These are phyloP conservation scores for Diarsia dahlii DNA, from an alignment of 2,888 invertebrate genomes.

Conservation along the genomic window DNA sequence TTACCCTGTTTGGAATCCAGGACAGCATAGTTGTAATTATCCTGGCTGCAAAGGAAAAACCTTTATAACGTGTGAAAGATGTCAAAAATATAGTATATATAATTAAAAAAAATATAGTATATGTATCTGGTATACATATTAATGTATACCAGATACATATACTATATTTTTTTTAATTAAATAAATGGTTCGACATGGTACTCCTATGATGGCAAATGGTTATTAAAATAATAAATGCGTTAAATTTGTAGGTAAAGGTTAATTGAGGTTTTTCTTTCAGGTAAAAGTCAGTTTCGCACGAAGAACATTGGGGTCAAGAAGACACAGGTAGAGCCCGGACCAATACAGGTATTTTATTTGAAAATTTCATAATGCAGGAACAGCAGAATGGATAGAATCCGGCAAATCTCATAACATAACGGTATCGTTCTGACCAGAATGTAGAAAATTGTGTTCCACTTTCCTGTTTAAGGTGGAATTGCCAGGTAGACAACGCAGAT, in stretches of 20 bases:
- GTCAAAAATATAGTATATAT: no score
- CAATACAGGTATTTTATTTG: slow-evolving; percentile 17
- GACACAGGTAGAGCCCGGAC: not conserved
- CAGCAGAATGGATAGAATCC: not conserved
- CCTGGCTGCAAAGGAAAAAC: slow-evolving; percentile 18
- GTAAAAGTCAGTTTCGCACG: not conserved
- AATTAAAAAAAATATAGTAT: not conserved
- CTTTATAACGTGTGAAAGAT: slow-evolving; percentile 27
- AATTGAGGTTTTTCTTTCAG: slow-evolving; percentile 58
- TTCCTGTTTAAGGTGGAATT: no score
- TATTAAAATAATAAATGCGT: slow-evolving; percentile 56
- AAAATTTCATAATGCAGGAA: not conserved
- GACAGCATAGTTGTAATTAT: slow-evolving; percentile 5
- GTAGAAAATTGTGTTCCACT: not conserved
- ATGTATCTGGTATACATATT: no score
- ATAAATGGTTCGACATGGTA: not conserved
- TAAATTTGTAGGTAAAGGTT: slow-evolving; percentile 11
- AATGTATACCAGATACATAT: no score
- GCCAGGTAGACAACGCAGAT: no score
- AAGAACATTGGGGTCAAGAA: not conserved
- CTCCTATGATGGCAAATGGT: slow-evolving; percentile 59
- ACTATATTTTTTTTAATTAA: no score
- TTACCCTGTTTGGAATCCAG: slow-evolving; percentile 19
- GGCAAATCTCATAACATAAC: not conserved
- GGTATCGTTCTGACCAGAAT: not conserved